Conservation (phyloP, 2,113 vertebrate genomes). For the Tylochromis polylepis region DNA sequence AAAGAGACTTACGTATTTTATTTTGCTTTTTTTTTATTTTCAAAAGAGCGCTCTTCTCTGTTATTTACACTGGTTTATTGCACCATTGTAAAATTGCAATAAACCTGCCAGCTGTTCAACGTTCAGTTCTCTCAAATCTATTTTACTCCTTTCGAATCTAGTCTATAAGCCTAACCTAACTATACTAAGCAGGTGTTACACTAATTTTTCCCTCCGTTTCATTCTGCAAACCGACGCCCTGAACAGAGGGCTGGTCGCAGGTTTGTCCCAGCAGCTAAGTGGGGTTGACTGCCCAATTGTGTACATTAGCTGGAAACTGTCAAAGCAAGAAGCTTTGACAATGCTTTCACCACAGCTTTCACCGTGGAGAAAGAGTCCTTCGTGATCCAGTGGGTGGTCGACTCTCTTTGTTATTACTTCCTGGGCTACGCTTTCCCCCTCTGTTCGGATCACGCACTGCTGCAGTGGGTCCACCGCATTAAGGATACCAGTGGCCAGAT, state of each 20-base stretch:
- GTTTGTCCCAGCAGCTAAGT: not conserved
- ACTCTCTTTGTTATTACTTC: not conserved
- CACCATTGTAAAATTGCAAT: no score
- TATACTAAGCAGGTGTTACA: no score
- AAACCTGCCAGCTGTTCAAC: no score
- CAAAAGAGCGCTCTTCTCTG: no score
- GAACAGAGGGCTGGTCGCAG: not conserved
- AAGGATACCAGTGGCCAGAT: not conserved
- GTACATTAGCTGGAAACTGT: not conserved
- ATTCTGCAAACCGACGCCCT: not conserved
- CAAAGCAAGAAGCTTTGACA: not conserved
- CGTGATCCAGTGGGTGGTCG: fast-evolving
- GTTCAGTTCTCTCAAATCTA: no score
- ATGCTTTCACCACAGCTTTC: no score
- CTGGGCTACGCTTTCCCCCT: not conserved
- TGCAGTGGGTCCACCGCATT: not conserved
- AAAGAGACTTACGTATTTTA: no score
- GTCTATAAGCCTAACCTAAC: no score
- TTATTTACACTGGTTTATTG: no score
- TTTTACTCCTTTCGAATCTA: no score
- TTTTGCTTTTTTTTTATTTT: no score
- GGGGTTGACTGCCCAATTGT: fast-evolving
- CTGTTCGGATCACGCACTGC: not conserved
- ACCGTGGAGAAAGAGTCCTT: not conserved
- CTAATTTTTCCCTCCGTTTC: not conserved